Conservation (phyloP, 2,888 invertebrate genomes). For the Harmothoe impar region DNA sequence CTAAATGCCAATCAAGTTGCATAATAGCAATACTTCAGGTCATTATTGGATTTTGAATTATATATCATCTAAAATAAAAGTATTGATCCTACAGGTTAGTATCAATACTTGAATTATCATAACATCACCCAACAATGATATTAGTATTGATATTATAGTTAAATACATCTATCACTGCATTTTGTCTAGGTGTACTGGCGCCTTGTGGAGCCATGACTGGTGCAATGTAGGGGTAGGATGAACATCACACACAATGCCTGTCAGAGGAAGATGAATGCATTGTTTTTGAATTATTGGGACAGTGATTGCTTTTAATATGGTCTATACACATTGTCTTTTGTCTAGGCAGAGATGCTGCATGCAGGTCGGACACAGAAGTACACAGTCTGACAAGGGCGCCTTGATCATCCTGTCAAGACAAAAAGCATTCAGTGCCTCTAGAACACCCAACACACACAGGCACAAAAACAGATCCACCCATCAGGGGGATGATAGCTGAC, state of each 20-base stretch:
- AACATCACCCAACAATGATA: no score
- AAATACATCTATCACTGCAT: no score
- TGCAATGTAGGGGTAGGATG: neutral
- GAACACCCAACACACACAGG: neutral
- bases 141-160: no score
- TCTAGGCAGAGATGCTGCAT: no score
- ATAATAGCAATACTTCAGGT: no score
- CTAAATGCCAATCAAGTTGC: no score
- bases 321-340: constrained; percentile 46
- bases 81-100: no score
- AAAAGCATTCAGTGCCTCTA: neutral
- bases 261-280: constrained; percentile 36
- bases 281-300: constrained; percentile 40
- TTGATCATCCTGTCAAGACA: constrained; percentile 54
- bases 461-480: neutral
- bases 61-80: no score
- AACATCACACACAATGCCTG: neutral
- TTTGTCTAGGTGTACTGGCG: constrained; percentile 4
- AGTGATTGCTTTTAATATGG: constrained; percentile 55
- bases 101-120: no score
- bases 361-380: neutral
- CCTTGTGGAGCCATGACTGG: neutral
- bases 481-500: neutral
- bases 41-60: no score
- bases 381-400: neutral